phyloP scores from a whole-genome alignment of 2,797 vertebrate species.

The Eutrigla gurnardus region DNA sequence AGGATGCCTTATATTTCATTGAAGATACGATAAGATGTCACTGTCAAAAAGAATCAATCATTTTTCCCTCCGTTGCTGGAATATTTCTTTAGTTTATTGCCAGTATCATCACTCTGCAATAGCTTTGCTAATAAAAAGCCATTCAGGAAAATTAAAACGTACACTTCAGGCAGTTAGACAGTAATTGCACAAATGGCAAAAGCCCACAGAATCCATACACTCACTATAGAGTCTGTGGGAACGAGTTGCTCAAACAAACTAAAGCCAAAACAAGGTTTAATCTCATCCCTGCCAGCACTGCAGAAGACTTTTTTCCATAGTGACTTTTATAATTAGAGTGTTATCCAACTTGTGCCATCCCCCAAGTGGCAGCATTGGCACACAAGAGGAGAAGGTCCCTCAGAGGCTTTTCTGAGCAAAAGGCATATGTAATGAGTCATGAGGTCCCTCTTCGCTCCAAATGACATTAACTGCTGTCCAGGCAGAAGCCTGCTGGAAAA shows the following conservation, averaged over 20 bases:
- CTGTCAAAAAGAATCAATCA: neutral
- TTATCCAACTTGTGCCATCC: conserved; percentile 71
- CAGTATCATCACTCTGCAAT: conserved; percentile 7
- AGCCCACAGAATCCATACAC: conserved; percentile 24
- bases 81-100: conserved; percentile 7
- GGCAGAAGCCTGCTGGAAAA: conserved; percentile 75
- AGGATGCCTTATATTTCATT: conserved; percentile 33
- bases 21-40: no score
- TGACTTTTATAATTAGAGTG: conserved; percentile 73
- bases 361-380: conserved; percentile 67
- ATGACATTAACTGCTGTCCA: conserved; percentile 76
- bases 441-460: conserved; percentile 66
- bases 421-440: conserved; percentile 78
- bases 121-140: conserved; percentile 5
- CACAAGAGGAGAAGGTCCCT: conserved; percentile 61
- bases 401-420: conserved; percentile 67
- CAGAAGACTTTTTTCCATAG: conserved; percentile 63
- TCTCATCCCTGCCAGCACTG: conserved; percentile 63
- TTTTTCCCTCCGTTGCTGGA: neutral
- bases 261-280: conserved; percentile 62
- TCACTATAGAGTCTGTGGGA: conserved; percentile 25
- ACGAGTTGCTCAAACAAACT: conserved; percentile 48
- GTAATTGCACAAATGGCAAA: conserved; percentile 37
- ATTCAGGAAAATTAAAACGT: conserved; percentile 8
- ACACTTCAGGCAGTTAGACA: conserved; percentile 20